These are phyloP conservation scores for Labeo calbasu DNA, from an alignment of 2,797 vertebrate species.

Conservation along the genomic window DNA sequence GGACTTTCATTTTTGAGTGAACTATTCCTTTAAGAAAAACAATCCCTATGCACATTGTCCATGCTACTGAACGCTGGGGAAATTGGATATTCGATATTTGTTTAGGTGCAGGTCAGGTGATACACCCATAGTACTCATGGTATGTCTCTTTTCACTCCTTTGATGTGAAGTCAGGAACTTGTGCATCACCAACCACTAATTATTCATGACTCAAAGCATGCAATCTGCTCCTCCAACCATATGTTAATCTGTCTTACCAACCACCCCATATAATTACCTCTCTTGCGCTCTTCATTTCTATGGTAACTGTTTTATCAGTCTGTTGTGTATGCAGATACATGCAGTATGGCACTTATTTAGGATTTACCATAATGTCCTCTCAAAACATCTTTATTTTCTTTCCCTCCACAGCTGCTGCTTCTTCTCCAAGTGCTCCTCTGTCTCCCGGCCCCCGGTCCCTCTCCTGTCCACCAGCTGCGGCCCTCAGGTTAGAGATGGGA, in stretches of 20 bases:
- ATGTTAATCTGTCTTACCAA: not conserved
- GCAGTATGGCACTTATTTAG: not conserved
- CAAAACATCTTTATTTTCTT: not conserved
- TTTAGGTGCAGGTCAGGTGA: not conserved
- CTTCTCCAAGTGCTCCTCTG: slow-evolving; percentile 57
- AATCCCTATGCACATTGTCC: not conserved
- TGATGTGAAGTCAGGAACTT: not conserved
- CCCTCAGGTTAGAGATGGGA: slow-evolving; percentile 83
- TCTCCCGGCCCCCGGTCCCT: slow-evolving; percentile 51
- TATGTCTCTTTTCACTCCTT: not conserved
- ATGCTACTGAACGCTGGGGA: not conserved
- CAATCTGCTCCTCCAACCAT: not conserved
- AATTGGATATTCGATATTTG: not conserved
- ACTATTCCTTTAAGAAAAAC: not conserved
- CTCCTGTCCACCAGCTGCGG: slow-evolving; percentile 70
- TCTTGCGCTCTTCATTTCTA: not conserved
- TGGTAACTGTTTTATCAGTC: not conserved
- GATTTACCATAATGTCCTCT: not conserved
- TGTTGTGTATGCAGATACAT: not conserved
- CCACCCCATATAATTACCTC: not conserved
- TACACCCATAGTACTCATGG: not conserved
- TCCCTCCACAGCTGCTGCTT: not conserved
- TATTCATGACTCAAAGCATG: not conserved
- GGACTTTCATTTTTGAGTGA: not conserved
- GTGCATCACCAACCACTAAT: not conserved